Conservation (phyloP, 2,797 vertebrate species). For the Tragopan temminckii region DNA sequence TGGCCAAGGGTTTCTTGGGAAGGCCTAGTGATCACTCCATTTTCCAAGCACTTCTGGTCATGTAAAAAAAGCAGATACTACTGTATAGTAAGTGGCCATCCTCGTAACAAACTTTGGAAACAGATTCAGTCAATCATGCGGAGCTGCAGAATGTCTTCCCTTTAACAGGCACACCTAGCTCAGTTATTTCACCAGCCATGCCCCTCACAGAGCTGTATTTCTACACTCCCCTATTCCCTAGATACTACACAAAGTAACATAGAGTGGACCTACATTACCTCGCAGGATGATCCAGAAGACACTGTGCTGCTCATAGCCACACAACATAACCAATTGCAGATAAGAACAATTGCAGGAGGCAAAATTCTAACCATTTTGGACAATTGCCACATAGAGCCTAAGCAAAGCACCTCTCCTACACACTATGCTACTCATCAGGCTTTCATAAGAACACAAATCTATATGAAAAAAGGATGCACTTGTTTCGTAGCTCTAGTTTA, state of each 20-base stretch:
- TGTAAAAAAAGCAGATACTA: background rate
- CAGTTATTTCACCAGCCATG: background rate
- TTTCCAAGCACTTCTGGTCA: background rate
- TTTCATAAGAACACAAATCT: background rate
- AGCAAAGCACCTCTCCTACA: background rate
- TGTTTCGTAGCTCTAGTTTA: background rate
- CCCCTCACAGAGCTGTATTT: background rate
- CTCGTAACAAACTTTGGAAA: background rate
- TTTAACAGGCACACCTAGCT: background rate
- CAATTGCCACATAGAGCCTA: background rate
- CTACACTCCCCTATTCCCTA: background rate
- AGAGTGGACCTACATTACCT: background rate
- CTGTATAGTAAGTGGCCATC: background rate
- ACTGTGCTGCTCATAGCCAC: background rate
- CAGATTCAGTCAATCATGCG: background rate
- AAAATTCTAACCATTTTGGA: background rate
- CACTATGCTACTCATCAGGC: background rate
- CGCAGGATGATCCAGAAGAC: background rate
- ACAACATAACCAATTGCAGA: background rate
- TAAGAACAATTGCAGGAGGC: background rate
- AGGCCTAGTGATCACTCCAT: background rate
- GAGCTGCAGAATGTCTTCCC: background rate
- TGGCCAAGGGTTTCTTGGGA: background rate
- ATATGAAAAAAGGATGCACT: background rate
- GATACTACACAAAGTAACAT: background rate